Evolutionary conservation across 2,797 vertebrate genomes (phyloP), one percentile per base, ranked within the genome.

Genomic region (Mionectes olivaceus): DNA sequence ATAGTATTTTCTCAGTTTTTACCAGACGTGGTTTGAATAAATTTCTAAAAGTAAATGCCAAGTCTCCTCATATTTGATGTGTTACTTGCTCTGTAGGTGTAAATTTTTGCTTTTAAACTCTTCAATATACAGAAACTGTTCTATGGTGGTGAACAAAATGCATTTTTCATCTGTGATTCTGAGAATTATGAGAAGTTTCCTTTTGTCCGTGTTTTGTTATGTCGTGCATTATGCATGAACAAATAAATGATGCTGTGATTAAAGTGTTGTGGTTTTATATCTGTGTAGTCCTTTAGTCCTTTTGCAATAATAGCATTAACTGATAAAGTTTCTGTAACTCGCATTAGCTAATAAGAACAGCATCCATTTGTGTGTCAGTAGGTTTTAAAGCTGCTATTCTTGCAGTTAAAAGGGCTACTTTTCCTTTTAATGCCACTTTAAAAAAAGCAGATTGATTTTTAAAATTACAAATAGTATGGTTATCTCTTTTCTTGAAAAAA

Each of bases 401-500:
- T 60, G 24, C 28, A 75, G 11, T 71, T 83, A 44, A 79, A 37
- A 64, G 55, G 6, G 32, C 37, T 82, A 5, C 15, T 64, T 73
- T 61, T 86, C 21, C 67, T 74, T 52, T 43, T 75, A 89, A 67
- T 69, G 6, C 11, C 28, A 61, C 15, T 32, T 84, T 10, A 13
- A 52, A 83, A 57, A 83, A 95, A 89, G 3, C 1, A 71, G 27
- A 33, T 11, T 75, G 13, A 35, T 65, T 65, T 86, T 87, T 57
- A 27, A 63, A 47, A 56, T 67, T 57, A 28, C 21, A 32, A 59
- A 67, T 70, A 30, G 2, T n/a, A 30, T 41, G 7, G 1, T 95
- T 85, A 27, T 94, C 73, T 87, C 79, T 85, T 87, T 67, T 74
- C 70, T 53, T 91, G 57, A 84, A 65, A 68, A 97, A 94, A 64